phyloP scores from a whole-genome alignment of 2,797 vertebrate genomes.

The Betta splendens region DNA sequence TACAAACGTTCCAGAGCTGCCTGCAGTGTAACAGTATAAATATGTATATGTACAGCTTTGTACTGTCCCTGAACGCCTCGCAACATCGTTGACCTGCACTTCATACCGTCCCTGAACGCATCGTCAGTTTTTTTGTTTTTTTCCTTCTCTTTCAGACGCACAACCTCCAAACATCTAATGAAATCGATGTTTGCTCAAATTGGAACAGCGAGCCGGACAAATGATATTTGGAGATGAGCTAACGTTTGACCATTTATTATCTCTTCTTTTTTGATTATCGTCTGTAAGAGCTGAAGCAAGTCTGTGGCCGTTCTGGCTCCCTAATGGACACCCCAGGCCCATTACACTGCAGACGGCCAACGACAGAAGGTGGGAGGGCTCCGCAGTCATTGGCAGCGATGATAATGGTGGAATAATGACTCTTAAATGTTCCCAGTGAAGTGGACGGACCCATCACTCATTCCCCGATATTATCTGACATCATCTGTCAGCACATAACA shows the following conservation, averaged over 20 bases:
- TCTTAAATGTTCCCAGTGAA: conserved; percentile 67
- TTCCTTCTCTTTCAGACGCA: too few relatives aligned
- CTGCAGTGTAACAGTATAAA: background rate
- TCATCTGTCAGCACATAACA: conserved; percentile 38
- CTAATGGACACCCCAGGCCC: conserved; percentile 61
- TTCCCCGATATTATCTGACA: conserved; percentile 54
- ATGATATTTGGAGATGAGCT: too few relatives aligned
- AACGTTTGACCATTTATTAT: too few relatives aligned
- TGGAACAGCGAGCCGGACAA: background rate
- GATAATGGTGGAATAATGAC: conserved; percentile 78
- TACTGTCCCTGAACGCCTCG: too few relatives aligned
- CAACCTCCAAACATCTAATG: background rate
- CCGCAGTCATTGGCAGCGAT: conserved; percentile 68
- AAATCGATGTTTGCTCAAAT: background rate
- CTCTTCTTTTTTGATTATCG: background rate
- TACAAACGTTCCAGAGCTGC: background rate
- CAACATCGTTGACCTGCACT: too few relatives aligned
- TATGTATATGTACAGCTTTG: too few relatives aligned
- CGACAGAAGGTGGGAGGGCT: conserved; percentile 56
- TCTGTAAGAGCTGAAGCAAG: conserved; percentile 42
- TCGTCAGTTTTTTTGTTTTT: too few relatives aligned
- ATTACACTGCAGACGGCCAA: conserved; percentile 62
- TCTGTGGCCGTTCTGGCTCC: conserved; percentile 55
- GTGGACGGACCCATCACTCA: conserved; percentile 69
- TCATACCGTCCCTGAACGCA: too few relatives aligned